Conservation (phyloP, 2,797 vertebrate genomes). For the Ataeniobius toweri region DNA sequence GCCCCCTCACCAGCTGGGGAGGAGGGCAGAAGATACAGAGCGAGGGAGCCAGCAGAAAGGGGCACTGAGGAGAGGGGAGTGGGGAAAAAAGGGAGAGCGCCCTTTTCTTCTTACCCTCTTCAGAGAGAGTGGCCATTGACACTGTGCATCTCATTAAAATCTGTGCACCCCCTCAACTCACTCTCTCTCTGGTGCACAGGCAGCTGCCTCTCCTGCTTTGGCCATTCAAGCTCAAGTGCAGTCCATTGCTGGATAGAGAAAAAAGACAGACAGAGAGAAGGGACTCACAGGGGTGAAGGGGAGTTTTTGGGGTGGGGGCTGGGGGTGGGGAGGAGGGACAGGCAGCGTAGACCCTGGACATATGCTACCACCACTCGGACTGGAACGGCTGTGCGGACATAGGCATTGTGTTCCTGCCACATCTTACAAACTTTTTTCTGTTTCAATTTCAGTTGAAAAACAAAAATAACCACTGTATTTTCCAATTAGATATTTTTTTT, state of each 20-base stretch:
- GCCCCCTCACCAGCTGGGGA: constrained; percentile 78
- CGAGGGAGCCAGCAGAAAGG: constrained; percentile 61
- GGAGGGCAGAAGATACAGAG: constrained; percentile 74
- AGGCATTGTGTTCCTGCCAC: neutral
- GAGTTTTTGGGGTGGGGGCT: neutral
- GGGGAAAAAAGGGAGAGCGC: constrained; percentile 64
- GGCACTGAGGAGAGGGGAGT: constrained; percentile 68
- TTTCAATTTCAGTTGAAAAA: neutral
- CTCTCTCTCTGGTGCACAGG: constrained; percentile 51
- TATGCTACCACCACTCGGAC: constrained; percentile 66
- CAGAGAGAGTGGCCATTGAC: constrained; percentile 83
- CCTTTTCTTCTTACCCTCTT: constrained; percentile 80
- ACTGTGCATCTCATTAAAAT: constrained; percentile 81
- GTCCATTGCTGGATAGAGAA: constrained; percentile 62
- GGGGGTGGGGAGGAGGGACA: neutral
- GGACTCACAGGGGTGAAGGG: constrained; percentile 15
- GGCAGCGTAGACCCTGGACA: constrained; percentile 55
- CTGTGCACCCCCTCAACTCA: constrained; percentile 18
- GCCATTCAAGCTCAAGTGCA: constrained; percentile 81
- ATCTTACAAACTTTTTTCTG: constrained; percentile 1
- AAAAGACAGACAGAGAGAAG: constrained; percentile 45
- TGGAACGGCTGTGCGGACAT: constrained; percentile 15
- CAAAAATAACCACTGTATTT: neutral
- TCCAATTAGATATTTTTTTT: neutral
- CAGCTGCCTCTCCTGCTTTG: constrained; percentile 74